These are phyloP conservation scores for Trialeurodes vaporariorum DNA, from an alignment of 1,140 invertebrate species.

Conservation along the genomic window DNA sequence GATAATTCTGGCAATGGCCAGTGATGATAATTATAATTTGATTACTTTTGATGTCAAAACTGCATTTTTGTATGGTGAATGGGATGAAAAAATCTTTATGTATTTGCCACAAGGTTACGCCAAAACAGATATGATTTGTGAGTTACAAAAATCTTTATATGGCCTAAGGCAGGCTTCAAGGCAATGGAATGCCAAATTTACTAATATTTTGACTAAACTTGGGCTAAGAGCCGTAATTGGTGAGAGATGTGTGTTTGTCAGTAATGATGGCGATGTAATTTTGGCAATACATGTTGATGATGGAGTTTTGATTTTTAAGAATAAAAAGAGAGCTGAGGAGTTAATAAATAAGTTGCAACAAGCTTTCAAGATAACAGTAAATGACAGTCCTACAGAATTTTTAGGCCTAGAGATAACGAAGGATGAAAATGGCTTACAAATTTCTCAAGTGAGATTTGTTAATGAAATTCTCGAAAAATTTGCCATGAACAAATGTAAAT, in stretches of 20 bases:
- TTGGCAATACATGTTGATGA: conserved; percentile 11
- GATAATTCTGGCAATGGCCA: conserved; percentile 27
- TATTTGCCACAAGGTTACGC: conserved; percentile 28
- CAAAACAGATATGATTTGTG: conserved; percentile 23
- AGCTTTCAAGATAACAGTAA: neutral
- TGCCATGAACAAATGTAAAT: neutral
- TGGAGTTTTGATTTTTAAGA: neutral
- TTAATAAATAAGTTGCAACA: neutral
- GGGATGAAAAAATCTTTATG: conserved; percentile 34
- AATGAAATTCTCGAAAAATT: conserved; percentile 1
- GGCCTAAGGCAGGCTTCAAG: conserved; percentile 30
- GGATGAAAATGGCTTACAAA: neutral
- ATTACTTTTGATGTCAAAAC: conserved; percentile 9
- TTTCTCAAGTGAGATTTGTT: neutral
- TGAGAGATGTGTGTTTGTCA: conserved; percentile 26
- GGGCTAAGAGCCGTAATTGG: conserved; percentile 19
- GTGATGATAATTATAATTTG: neutral
- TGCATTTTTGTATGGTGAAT: conserved; percentile 24
- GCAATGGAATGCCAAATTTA: conserved; percentile 29
- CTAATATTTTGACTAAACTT: conserved; percentile 12
- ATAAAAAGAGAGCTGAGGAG: neutral
- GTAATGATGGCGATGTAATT: conserved; percentile 15
- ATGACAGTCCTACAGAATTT: neutral
- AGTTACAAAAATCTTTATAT: conserved; percentile 30
- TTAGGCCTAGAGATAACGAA: neutral